Conservation (phyloP, 2,888 invertebrate genomes). For the Drosophila meridiana region DNA sequence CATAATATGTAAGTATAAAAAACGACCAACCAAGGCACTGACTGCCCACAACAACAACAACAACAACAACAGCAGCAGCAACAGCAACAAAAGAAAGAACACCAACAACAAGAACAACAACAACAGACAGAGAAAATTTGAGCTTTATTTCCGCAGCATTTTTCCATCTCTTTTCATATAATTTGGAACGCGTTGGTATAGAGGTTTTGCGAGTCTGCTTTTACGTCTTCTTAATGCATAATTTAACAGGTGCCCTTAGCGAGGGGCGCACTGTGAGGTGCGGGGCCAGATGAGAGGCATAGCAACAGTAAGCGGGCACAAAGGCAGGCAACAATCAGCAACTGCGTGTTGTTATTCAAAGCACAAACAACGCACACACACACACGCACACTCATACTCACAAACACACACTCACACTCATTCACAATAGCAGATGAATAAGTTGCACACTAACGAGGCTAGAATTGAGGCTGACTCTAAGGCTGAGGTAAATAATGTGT, state of each 20-base stretch:
- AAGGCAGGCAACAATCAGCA: conserved; percentile 77
- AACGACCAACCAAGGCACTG: conserved; percentile 29
- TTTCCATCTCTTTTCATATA: conserved; percentile 44
- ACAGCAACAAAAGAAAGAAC: conserved; percentile 9
- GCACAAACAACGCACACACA: conserved; percentile 55
- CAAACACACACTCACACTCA: conserved; percentile 31
- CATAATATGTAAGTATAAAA: conserved; percentile 61
- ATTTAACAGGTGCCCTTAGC: conserved; percentile 70
- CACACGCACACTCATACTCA: conserved; percentile 21
- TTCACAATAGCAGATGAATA: conserved; percentile 32
- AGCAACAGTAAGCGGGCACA: conserved; percentile 50
- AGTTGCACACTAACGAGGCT: conserved; percentile 60
- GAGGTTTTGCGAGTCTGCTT: conserved; percentile 33
- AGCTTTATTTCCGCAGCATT: conserved; percentile 37
- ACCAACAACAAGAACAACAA: conserved; percentile 16
- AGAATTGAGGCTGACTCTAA: conserved; percentile 27
- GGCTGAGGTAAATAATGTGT: conserved; percentile 40
- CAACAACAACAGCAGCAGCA: conserved; percentile 18
- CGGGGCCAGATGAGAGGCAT: conserved; percentile 20
- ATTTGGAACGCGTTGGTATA: conserved; percentile 26
- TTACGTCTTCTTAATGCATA: conserved; percentile 73
- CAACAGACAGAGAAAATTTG: conserved; percentile 20
- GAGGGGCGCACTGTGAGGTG: background rate
- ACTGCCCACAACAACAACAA: conserved; percentile 40
- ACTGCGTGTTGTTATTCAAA: conserved; percentile 75